phyloP scores from a whole-genome alignment of 1,140 invertebrate genomes.

The Holcopasites calliopsidis region DNA sequence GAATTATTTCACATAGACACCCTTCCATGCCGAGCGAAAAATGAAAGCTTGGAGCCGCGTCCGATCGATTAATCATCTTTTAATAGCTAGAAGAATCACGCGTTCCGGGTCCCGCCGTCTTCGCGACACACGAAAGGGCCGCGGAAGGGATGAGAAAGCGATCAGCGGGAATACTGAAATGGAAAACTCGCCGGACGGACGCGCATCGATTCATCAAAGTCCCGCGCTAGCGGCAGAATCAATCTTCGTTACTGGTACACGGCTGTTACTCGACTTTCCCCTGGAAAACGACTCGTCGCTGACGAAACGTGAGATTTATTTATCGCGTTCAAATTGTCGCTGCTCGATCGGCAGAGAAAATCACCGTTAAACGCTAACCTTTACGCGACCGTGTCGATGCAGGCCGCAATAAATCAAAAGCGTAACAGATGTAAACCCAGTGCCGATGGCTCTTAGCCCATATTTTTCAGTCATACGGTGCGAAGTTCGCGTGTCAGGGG shows the following conservation, averaged over 20 bases:
- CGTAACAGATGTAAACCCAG: not conserved
- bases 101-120: not conserved
- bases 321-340: conserved; percentile 24
- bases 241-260: conserved; percentile 34
- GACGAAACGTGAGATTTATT: conserved; percentile 33
- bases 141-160: not conserved
- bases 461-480: too few species aligned
- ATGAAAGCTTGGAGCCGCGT: not conserved
- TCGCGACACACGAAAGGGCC: not conserved
- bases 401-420: not conserved
- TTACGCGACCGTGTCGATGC: not conserved
- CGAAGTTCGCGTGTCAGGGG: too few species aligned
- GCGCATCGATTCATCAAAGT: conserved; percentile 37
- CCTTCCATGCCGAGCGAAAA: not conserved
- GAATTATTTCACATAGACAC: conserved; percentile 18
- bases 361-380: not conserved
- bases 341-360: not conserved
- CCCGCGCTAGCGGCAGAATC: not conserved
- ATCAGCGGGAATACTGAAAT: conserved; percentile 29
- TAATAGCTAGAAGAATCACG: not conserved
- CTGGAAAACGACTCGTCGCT: conserved; percentile 7
- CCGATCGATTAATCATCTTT: conserved; percentile 25
- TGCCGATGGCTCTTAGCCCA: too few species aligned
- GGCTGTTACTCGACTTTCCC: conserved; percentile 6
- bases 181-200: conserved; percentile 29